Base-by-base conservation (phyloP, 2,797 vertebrate genomes). In the Sciaenops ocellatus region DNA sequence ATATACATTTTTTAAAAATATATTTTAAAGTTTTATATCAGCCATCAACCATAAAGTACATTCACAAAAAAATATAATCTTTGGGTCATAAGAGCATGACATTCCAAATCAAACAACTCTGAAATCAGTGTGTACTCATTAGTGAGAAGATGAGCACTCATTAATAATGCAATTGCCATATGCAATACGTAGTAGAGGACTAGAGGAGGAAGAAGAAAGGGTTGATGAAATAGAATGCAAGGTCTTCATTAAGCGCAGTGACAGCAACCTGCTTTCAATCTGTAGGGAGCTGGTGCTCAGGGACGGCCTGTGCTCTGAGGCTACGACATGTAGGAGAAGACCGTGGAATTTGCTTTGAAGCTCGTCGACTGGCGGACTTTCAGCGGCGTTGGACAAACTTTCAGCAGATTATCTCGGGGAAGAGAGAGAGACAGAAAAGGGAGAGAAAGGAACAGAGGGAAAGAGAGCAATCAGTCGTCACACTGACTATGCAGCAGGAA, bases 181-280 rank as follows among this genome's bases (percentile, higher is more conserved):
- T 76, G 86, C 79, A 86, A 82, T 71, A 50, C 28, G 22, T 70
- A 68, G 78, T 13, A 3, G 68, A 46, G 62, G 67, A 65, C 67
- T 74, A n/a, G 79, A 38, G 50, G 78, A 75, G 6, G 56, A 79
- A 82, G 85, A 87, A 87, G 85, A 87, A 91, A 84, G 82, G 80
- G 90, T 94, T 93, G 93, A 94, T 92, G 93, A 92, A 94, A 95
- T 89, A 80, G 87, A 90, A 90, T 89, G 93, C 87, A 94, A 95
- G 91, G 85, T 90, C 87, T 92, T 94, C 89, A 90, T 93, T 91
- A 93, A 91, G 83, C 24, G 7, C 72, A 74, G 73, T 86, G 89
- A 90, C 89, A 85, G 87, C 82, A 90, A 89, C 90, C 86, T 90
- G 85, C 81, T 85, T 72, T 75, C 8, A 22, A 72, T 89, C 85